Evolutionary conservation across 2,113 vertebrate species (phyloP).

Genomic region (Drymodes brunneopygia): DNA sequence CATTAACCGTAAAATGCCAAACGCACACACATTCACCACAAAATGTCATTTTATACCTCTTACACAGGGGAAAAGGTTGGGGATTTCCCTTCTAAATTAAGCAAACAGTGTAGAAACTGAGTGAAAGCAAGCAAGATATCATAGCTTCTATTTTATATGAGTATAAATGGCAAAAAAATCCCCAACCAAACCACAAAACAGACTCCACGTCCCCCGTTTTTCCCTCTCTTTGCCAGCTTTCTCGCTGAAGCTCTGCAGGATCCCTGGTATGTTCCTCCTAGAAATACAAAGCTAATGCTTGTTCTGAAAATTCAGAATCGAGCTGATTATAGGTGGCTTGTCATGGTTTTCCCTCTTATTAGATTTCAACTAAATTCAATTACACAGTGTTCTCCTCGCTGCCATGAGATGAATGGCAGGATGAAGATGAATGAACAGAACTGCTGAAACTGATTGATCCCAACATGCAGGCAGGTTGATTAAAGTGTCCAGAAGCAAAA

Average conservation of each 20-base stretch:
- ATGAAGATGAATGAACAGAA: conserved; percentile 69
- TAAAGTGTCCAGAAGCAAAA: conserved; percentile 72
- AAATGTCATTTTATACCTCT: not conserved
- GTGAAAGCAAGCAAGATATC: not conserved
- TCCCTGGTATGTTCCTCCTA: not conserved
- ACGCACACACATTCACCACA: too few species aligned
- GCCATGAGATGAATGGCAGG: conserved; percentile 64
- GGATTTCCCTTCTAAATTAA: not conserved
- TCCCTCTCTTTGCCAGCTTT: not conserved
- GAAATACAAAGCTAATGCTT: conserved; percentile 7
- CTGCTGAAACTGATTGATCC: conserved; percentile 68
- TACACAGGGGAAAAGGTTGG: not conserved
- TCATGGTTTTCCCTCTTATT: conserved; percentile 57
- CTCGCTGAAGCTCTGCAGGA: not conserved
- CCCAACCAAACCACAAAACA: not conserved
- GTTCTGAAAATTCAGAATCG: conserved; percentile 24
- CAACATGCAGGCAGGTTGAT: conserved; percentile 64
- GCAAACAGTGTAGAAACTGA: not conserved
- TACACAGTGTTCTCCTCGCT: conserved; percentile 58
- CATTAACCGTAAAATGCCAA: not conserved
- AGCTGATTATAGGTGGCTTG: conserved; percentile 42
- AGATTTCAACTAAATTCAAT: conserved; percentile 73
- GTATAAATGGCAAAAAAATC: not conserved
- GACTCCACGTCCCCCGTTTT: not conserved
- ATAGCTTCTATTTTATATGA: not conserved